phyloP scores from a whole-genome alignment of 1,140 invertebrate genomes.

The Rhyacophila brunnea region DNA sequence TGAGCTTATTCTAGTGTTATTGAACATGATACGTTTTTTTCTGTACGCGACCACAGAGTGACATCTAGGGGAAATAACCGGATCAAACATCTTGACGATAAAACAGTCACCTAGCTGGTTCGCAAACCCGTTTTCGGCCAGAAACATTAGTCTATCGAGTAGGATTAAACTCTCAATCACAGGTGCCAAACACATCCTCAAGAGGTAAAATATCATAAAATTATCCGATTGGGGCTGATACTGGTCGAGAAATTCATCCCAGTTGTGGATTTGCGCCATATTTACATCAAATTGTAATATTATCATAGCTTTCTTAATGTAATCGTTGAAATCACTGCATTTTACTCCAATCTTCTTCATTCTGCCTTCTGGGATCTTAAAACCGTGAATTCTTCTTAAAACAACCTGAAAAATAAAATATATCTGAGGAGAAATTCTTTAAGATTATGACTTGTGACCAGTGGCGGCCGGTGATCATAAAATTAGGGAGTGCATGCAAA shows the following conservation, averaged over 20 bases:
- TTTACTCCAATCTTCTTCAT: slow-evolving; percentile 50
- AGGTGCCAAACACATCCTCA: slow-evolving; percentile 78
- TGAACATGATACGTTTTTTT: too few relatives aligned
- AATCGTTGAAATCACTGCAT: slow-evolving; percentile 61
- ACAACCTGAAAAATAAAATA: too few relatives aligned
- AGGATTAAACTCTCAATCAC: slow-evolving; percentile 82
- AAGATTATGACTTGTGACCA: too few relatives aligned
- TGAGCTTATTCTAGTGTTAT: too few relatives aligned
- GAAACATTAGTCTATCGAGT: slow-evolving; percentile 79
- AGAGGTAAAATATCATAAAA: slow-evolving; percentile 77
- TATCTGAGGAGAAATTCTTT: too few relatives aligned
- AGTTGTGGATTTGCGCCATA: slow-evolving; percentile 51
- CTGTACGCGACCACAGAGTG: slow-evolving; percentile 64
- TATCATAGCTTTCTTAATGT: slow-evolving; percentile 62
- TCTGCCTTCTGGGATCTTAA: slow-evolving; percentile 39
- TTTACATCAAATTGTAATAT: slow-evolving; percentile 51
- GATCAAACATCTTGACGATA: slow-evolving; percentile 73
- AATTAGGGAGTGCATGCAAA: too few relatives aligned
- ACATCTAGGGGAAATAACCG: slow-evolving; percentile 73
- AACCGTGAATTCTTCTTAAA: too few relatives aligned
- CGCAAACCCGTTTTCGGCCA: slow-evolving; percentile 66
- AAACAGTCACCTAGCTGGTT: slow-evolving; percentile 61
- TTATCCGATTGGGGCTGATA: slow-evolving; percentile 58
- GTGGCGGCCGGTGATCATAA: too few relatives aligned
- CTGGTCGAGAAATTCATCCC: slow-evolving; percentile 50